Evolutionary conservation across 2,888 invertebrate species (phyloP), one percentile per base, ranked within the genome.

Genomic region (Terebella lapidaria): DNA sequence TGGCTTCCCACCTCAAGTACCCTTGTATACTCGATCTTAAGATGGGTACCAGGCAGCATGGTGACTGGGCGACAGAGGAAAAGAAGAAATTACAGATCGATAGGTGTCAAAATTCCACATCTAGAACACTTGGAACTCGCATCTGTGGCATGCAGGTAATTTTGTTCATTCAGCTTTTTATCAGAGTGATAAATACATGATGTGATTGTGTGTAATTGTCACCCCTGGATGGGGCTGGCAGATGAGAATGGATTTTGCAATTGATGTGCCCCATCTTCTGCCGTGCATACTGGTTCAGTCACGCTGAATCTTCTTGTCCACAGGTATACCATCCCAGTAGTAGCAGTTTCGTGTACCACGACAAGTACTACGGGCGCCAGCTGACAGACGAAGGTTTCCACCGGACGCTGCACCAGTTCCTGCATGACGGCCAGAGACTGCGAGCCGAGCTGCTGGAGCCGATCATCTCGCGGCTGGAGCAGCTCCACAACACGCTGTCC

Each of bases 1-100:
- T 86, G 42, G 84, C 85, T n/a, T 81, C 81, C 54, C 75, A 81
- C 61, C 85, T 82, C 73, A 72, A 79, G 55, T 77, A 81, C 59
- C 86, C 86, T 0, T 84, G 85, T 73, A 81, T 85, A 24, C 74
- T 85, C 57, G 85, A 85, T 69, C 74, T 85, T 57, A 85, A 85
- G 72, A 84, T 85, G 84, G 85, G 85, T 18, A 84, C 83, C 2
- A 71, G 84, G 26, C 84, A 84, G 65, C 83, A 85, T 70, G 84
- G 84, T 2, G 84, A 85, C 70, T 81, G 82, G 63, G 84, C 83
- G 18, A 74, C 82, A 0, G 42, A 35, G 42, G 42, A 35, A 35
- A 35, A 35, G n/a, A 10, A n/a, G 10, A 10, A 35, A 35, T n/a
- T 15, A 35, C 42, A 35, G 10, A 35, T 35, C 10, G 42, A 35